Evolutionary conservation across 2,888 invertebrate species (phyloP).

Genomic region (Scaptomyza reducta): DNA sequence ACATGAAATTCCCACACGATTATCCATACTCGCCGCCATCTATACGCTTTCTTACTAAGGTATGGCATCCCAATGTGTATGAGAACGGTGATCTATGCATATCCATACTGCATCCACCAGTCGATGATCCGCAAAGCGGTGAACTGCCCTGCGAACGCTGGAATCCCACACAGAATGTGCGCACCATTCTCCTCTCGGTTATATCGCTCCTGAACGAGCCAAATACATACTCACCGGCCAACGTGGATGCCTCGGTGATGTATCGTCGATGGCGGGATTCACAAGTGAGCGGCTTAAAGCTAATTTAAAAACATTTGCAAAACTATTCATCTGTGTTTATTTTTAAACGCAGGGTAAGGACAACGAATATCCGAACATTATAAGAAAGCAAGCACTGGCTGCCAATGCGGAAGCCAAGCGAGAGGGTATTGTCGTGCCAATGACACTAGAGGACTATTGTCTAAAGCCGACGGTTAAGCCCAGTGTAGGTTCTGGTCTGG

Average conservation of each 20-base stretch:
- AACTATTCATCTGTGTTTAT: not conserved
- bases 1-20: conserved; percentile 99
- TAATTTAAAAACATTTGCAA: not conserved
- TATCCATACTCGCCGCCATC: conserved; percentile 99
- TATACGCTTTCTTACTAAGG: conserved; percentile 98
- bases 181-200: conserved; percentile 98
- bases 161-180: conserved; percentile 99
- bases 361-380: conserved; percentile 99
- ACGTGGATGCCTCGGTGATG: conserved; percentile 99
- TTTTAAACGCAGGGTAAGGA: conserved; percentile 89
- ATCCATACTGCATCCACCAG: conserved; percentile 99
- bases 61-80: conserved; percentile 99
- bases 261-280: conserved; percentile 99
- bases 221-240: conserved; percentile 99
- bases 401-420: conserved; percentile 97
- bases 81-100: conserved; percentile 99
- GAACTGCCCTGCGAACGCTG: conserved; percentile 99
- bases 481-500: conserved; percentile 91
- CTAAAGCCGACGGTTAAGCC: conserved; percentile 96
- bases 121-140: conserved; percentile 99
- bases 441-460: conserved; percentile 99
- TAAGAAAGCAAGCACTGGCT: conserved; percentile 97
- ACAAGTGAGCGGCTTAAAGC: conserved; percentile 85
- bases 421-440: conserved; percentile 98
- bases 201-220: conserved; percentile 99